Evolutionary conservation across 2,113 vertebrate species (phyloP).

Genomic region (Pontoporia blainvillei): DNA sequence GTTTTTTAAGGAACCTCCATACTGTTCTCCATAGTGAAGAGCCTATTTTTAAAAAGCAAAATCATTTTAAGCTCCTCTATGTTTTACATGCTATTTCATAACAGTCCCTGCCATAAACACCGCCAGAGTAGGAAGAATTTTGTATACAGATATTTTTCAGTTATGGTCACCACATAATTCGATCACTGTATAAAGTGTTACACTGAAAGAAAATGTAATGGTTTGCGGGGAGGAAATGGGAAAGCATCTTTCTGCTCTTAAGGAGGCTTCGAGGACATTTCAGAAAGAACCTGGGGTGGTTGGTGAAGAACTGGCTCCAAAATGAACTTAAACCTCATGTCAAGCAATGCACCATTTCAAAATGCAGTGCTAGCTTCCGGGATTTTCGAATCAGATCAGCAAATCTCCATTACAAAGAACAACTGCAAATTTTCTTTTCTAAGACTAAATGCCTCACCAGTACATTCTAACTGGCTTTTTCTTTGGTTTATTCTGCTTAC

Average conservation of each 20-base stretch:
- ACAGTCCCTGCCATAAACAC: neutral
- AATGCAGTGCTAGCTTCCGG: neutral
- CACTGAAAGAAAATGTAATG: neutral
- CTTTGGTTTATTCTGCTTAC: neutral
- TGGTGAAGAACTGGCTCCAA: neutral
- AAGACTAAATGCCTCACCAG: neutral
- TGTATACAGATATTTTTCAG: neutral
- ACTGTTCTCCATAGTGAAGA: neutral
- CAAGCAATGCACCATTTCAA: neutral
- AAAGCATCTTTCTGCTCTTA: neutral
- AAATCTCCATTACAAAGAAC: neutral
- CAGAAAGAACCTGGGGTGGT: neutral
- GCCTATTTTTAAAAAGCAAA: neutral
- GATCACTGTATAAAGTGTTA: neutral
- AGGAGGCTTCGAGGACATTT: neutral
- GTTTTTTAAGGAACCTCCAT: no score
- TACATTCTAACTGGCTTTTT: neutral
- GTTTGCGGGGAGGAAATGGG: neutral
- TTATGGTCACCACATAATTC: neutral
- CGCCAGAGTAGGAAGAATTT: neutral
- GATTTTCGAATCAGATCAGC: conserved; percentile 11
- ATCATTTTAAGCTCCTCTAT: neutral
- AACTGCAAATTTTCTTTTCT: neutral
- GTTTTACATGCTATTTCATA: neutral
- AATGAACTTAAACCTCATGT: neutral